phyloP scores from a whole-genome alignment of 1,140 invertebrate genomes.

The Spodoptera frugiperda region DNA sequence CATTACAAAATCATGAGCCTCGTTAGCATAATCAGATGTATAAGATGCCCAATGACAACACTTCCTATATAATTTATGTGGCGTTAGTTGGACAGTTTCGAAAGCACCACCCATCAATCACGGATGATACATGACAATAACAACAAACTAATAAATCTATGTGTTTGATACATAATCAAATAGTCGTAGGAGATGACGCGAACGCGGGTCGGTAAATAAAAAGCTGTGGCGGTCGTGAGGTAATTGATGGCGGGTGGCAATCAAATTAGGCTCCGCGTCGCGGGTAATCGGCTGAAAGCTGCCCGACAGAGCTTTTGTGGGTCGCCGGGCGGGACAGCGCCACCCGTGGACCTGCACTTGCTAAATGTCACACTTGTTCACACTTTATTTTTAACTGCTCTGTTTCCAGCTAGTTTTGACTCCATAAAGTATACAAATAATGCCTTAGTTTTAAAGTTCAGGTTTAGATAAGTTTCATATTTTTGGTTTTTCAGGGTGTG shows the following conservation, averaged over 20 bases:
- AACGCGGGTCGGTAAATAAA: slow-evolving; percentile 75
- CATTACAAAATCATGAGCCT: not conserved
- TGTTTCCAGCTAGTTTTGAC: too few species aligned
- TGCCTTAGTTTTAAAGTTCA: too few species aligned
- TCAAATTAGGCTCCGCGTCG: slow-evolving; percentile 82
- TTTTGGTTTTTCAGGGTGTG: too few species aligned
- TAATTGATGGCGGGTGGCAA: slow-evolving; percentile 81
- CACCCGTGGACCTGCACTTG: slow-evolving; percentile 10
- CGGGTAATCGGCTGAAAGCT: slow-evolving; percentile 82
- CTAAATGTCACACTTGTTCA: not conserved
- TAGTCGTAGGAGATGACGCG: slow-evolving; percentile 61
- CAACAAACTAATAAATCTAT: slow-evolving; percentile 65
- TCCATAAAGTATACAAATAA: too few species aligned
- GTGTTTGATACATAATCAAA: slow-evolving; percentile 63
- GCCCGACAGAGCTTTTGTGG: slow-evolving; percentile 76
- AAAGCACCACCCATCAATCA: slow-evolving; percentile 13
- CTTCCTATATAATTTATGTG: slow-evolving; percentile 11
- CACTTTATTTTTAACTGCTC: not conserved
- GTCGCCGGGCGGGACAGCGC: slow-evolving; percentile 53
- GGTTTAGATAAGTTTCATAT: too few species aligned
- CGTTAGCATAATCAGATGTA: not conserved
- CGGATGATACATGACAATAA: slow-evolving; percentile 52
- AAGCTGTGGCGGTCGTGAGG: slow-evolving; percentile 72
- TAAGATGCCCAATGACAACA: not conserved
- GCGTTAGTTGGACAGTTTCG: not conserved